Base-by-base conservation (phyloP, 2,113 vertebrate species). In the Ellobius talpinus region DNA sequence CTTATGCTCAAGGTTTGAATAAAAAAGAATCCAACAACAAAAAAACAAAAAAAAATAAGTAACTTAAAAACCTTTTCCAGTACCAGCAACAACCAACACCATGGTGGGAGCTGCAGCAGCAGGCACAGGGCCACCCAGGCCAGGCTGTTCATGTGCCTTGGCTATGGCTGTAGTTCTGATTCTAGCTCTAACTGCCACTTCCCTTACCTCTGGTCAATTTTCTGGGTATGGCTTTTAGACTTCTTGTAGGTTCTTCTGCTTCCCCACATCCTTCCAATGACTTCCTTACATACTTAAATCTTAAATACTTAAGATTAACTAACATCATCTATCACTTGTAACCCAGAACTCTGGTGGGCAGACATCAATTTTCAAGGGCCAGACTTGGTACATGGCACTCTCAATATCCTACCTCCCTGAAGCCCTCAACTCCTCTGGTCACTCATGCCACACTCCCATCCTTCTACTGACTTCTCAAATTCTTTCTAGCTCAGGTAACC, bases 291-390 rank as follows among this genome's bases (percentile, higher is more conserved):
- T 1, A 42, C n/a, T 61, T 52, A 93, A 76, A 52, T 31, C 2
- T 58, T 58, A 58, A 58, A 21, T 58, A 21, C 58, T 58, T 58
- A 21, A 21, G 58, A 58, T 58, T 58, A 90, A 55, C 73, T 17
- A 72, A 66, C 63, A 29, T 24, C 36, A n/a, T 66, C 65, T 55
- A 42, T 93, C 81, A 88, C 70, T 79, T 94, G 47, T 39, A 89
- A 91, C 55, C 70, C 72, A 61, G 45, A 73, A 2, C 31, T 47
- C 23, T 68, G 17, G 78, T 23, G 5, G 33, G 31, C 68, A 0
- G 45, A 29, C 1, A 0, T 39, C 42, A 42, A 31, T 65, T 88
- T 86, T 47, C 8, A 23, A 47, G 58, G 4, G 13, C 21, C 39
- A 29, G 11, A 14, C 13, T 24, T 21, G 14, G 29, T 33, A 13